phyloP scores from a whole-genome alignment of 2,797 vertebrate species.

The Esox masquinongy region DNA sequence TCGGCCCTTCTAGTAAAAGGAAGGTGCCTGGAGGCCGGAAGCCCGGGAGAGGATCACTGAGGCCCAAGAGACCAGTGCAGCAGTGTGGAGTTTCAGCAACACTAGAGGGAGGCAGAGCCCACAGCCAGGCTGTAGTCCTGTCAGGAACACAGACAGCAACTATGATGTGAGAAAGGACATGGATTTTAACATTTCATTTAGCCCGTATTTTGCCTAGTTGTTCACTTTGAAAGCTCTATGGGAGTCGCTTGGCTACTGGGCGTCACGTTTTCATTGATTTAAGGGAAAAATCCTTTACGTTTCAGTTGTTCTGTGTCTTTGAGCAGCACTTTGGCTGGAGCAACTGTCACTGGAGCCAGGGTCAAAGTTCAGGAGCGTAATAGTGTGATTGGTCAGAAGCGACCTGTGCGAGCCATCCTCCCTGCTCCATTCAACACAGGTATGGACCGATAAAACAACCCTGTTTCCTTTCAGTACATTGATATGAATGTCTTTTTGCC shows the following conservation, averaged over 20 bases:
- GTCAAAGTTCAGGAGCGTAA: slow-evolving; percentile 5
- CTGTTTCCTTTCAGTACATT: not conserved
- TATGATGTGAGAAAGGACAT: slow-evolving; percentile 5
- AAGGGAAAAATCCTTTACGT: not conserved
- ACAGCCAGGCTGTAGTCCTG: not conserved
- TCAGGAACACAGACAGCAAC: not conserved
- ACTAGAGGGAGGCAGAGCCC: slow-evolving; percentile 4
- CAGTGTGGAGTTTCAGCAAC: not conserved
- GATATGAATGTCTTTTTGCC: not conserved
- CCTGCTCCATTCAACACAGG: slow-evolving; percentile 14
- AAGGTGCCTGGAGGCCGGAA: not conserved
- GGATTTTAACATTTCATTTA: not conserved
- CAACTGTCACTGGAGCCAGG: not conserved
- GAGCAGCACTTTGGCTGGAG: slow-evolving; percentile 3
- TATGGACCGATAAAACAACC: not conserved
- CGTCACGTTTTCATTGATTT: not conserved
- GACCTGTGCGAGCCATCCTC: slow-evolving; percentile 12
- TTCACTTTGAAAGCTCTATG: not conserved
- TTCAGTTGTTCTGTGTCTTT: not conserved
- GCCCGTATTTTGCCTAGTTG: not conserved
- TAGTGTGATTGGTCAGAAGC: slow-evolving; percentile 6
- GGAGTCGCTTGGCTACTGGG: not conserved
- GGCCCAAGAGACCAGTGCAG: not conserved
- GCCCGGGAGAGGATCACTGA: not conserved
- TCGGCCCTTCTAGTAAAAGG: not conserved